Evolutionary conservation across 2,888 invertebrate genomes (phyloP).

Genomic region (Standfussiana lucernea): DNA sequence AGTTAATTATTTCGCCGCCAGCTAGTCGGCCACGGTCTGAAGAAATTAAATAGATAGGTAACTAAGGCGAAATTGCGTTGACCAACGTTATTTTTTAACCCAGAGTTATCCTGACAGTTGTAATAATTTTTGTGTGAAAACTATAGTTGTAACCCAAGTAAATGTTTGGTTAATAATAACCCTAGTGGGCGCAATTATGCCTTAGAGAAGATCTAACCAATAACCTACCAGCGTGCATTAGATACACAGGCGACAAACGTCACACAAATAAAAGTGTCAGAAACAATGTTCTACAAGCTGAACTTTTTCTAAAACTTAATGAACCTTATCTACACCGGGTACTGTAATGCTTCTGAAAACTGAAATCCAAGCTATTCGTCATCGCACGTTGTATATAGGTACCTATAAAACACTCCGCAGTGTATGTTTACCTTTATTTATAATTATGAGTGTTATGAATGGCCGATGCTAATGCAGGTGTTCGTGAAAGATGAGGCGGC

Average conservation of each 20-base stretch:
- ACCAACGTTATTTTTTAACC: neutral
- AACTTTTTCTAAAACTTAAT: neutral
- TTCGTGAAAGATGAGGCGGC: conserved; percentile 94
- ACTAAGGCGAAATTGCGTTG: neutral
- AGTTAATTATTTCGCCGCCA: neutral
- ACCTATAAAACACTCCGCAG: conserved; percentile 31
- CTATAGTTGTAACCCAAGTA: neutral
- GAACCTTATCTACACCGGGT: neutral
- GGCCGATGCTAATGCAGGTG: conserved; percentile 82
- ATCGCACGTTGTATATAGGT: conserved; percentile 9
- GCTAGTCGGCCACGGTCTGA: neutral
- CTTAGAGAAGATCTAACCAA: neutral
- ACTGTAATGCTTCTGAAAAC: conserved; percentile 6
- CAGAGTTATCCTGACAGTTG: neutral
- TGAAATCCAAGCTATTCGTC: conserved; percentile 15
- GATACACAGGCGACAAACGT: neutral
- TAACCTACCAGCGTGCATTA: no score
- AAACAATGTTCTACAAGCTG: neutral
- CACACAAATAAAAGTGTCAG: neutral
- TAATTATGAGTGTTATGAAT: conserved; percentile 46
- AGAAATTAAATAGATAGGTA: neutral
- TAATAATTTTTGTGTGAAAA: neutral
- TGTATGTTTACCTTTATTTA: conserved; percentile 50
- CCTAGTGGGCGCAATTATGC: neutral
- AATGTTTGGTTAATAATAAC: neutral